phyloP scores from a whole-genome alignment of 2,113 vertebrate genomes.

The Corythoichthys intestinalis region DNA sequence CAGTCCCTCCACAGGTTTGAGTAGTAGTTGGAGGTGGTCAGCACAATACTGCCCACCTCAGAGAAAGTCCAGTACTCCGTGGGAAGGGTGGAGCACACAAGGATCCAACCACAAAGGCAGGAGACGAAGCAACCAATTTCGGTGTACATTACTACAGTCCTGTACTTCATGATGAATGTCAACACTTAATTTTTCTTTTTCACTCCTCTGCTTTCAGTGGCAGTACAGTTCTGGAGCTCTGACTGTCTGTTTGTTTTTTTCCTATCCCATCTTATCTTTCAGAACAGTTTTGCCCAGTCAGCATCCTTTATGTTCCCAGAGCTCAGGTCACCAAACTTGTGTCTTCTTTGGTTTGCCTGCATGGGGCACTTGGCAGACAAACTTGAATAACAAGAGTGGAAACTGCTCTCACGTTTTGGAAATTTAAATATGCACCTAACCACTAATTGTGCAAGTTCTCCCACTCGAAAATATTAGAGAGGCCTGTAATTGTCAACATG shows the following conservation, averaged over 20 bases:
- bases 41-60: constrained; percentile 80
- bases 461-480: no score
- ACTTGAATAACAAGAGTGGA: constrained; percentile 2
- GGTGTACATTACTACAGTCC: constrained; percentile 67
- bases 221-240: neutral
- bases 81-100: constrained; percentile 86
- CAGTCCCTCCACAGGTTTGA: constrained; percentile 94
- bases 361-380: constrained; percentile 1
- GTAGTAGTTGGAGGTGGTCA: constrained; percentile 86
- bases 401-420: neutral
- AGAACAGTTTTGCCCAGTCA: constrained; percentile 54
- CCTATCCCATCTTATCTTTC: constrained; percentile 37
- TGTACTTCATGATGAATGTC: constrained; percentile 54
- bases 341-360: constrained; percentile 6
- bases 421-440: neutral
- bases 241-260: constrained; percentile 5
- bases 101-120: constrained; percentile 84
- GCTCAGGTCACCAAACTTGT: neutral
- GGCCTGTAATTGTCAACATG: no score
- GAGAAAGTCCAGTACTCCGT: constrained; percentile 92
- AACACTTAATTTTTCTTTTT: neutral
- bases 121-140: constrained; percentile 85
- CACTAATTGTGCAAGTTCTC: neutral
- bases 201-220: neutral
- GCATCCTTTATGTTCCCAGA: constrained; percentile 45